Conservation (phyloP, 2,888 invertebrate species). For the Papilio protenor region DNA sequence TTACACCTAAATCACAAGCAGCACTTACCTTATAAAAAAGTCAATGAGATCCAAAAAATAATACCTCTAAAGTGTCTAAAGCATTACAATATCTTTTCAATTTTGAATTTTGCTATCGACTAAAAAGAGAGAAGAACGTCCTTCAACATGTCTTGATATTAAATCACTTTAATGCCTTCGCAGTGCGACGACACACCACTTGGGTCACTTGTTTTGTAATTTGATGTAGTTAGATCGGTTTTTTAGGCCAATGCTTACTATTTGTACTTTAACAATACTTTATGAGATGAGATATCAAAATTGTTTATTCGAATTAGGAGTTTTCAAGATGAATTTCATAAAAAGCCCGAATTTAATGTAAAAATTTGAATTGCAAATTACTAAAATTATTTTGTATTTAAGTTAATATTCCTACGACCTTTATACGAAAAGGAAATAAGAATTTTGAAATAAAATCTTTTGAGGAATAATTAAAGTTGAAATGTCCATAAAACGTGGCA, state of each 20-base stretch:
- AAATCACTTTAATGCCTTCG: slow-evolving; percentile 27
- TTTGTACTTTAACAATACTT: background rate
- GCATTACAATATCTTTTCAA: background rate
- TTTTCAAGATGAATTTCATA: background rate
- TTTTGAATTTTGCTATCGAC: background rate
- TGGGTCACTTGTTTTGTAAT: slow-evolving; percentile 32
- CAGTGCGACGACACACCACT: slow-evolving; percentile 5
- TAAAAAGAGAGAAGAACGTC: background rate
- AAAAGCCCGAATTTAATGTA: background rate
- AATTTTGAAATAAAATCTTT: slow-evolving; percentile 12
- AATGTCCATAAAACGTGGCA: slow-evolving; percentile 5
- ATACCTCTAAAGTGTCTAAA: background rate
- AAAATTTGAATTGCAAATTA: too few species aligned
- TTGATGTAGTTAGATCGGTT: slow-evolving; percentile 12
- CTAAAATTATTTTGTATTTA: background rate
- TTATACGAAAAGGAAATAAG: background rate
- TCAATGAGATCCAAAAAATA: too few species aligned
- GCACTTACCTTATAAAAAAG: too few species aligned
- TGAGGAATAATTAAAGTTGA: slow-evolving; percentile 22
- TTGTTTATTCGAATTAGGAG: too few species aligned
- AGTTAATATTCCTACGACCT: background rate
- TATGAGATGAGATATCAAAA: background rate
- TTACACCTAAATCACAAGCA: too few species aligned
- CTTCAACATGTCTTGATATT: slow-evolving; percentile 32
- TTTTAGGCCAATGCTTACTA: background rate